These are phyloP conservation scores for Dascillus cervinus DNA, from an alignment of 2,888 invertebrate genomes.

Conservation along the genomic window DNA sequence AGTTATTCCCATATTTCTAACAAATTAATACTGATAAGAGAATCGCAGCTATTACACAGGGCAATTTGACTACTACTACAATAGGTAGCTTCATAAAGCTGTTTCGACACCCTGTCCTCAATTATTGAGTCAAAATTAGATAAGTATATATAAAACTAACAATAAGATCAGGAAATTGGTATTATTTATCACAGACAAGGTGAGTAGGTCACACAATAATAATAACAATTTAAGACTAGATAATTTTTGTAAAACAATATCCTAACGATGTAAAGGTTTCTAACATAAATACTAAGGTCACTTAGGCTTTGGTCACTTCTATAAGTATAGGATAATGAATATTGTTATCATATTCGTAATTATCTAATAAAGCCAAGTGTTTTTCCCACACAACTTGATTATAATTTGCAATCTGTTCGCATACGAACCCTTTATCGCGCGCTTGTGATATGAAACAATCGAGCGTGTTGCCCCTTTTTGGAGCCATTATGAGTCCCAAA, in stretches of 20 bases:
- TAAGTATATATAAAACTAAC: too few relatives aligned
- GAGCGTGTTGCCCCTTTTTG: constrained; percentile 63
- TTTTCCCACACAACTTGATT: constrained; percentile 61
- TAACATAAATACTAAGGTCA: constrained; percentile 34
- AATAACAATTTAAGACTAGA: constrained; percentile 1
- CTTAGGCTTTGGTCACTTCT: constrained; percentile 50
- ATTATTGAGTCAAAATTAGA: constrained; percentile 10
- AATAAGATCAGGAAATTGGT: constrained; percentile 37
- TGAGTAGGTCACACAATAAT: constrained; percentile 33
- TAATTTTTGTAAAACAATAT: neutral
- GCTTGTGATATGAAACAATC: constrained; percentile 59
- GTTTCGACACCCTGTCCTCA: constrained; percentile 20
- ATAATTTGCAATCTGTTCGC: constrained; percentile 52
- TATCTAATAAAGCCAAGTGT: constrained; percentile 52
- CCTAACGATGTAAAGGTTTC: neutral
- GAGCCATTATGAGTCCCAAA: constrained; percentile 67
- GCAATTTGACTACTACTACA: too few relatives aligned
- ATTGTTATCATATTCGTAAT: constrained; percentile 58
- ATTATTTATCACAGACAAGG: constrained; percentile 44
- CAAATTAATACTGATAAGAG: too few relatives aligned
- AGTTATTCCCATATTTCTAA: too few relatives aligned
- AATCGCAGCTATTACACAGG: too few relatives aligned
- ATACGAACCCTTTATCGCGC: constrained; percentile 49
- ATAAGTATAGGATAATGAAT: constrained; percentile 65
- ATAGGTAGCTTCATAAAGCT: too few relatives aligned